phyloP scores from a whole-genome alignment of 2,888 invertebrate species.

The Sycophila texana region DNA sequence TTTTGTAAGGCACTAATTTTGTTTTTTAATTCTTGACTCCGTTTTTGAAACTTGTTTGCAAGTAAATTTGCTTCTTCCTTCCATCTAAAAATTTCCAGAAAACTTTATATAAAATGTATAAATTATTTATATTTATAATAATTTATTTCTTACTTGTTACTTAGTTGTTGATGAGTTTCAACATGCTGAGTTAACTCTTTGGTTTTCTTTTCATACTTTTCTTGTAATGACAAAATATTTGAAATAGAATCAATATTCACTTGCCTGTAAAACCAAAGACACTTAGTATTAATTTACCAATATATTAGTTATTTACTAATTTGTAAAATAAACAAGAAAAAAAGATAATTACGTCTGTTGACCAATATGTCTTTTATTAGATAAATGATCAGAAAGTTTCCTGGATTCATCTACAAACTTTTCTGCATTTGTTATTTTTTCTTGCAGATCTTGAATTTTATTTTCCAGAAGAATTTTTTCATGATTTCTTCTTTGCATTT shows the following conservation, averaged over 20 bases:
- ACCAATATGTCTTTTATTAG: slow-evolving; percentile 22
- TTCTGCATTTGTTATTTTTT: slow-evolving; percentile 60
- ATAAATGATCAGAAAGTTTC: slow-evolving; percentile 3
- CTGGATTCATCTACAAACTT: slow-evolving; percentile 51
- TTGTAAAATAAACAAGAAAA: neutral
- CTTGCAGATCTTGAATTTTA: slow-evolving; percentile 74
- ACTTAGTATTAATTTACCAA: neutral
- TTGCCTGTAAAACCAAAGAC: slow-evolving; percentile 31
- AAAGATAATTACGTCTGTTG: slow-evolving; percentile 49
- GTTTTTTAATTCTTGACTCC: slow-evolving; percentile 77
- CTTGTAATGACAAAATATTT: slow-evolving; percentile 60
- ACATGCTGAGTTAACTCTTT: slow-evolving; percentile 80
- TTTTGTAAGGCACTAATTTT: slow-evolving; percentile 78
- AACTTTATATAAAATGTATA: too few relatives aligned
- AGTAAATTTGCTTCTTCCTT: slow-evolving; percentile 81
- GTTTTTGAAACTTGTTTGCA: slow-evolving; percentile 80
- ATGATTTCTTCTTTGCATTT: slow-evolving; percentile 79
- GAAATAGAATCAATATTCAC: slow-evolving; percentile 35
- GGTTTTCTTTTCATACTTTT: slow-evolving; percentile 73
- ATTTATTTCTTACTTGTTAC: slow-evolving; percentile 76
- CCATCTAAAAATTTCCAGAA: slow-evolving; percentile 77
- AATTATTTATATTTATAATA: slow-evolving; percentile 31
- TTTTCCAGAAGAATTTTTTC: slow-evolving; percentile 77
- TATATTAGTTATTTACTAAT: neutral
- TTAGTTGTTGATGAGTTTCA: slow-evolving; percentile 79